Percentiles rank a stretch among this genome's conserved stretches.
Evolutionary conservation across 1,140 invertebrate genomes (phyloP).

Genomic region (Ceratosolen solmsi): DNA sequence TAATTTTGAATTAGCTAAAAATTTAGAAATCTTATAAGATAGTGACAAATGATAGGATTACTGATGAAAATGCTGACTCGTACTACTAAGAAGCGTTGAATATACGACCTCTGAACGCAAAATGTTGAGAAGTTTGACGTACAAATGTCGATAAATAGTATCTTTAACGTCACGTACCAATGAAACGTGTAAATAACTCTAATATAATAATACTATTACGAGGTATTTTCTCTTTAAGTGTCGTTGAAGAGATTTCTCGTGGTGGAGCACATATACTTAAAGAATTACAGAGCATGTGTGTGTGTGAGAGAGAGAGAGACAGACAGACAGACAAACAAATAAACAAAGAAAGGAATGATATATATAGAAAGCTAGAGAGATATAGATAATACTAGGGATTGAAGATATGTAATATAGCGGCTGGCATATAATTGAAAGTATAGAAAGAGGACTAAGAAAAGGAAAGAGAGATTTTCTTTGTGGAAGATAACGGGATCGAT

Average conservation of each 20-base stretch:
- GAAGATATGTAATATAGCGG: background rate
- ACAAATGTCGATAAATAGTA: constrained; percentile 23
- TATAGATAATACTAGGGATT: background rate
- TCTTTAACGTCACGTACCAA: background rate
- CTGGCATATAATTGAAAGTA: constrained; percentile 34
- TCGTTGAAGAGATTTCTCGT: background rate
- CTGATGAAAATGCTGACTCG: too few relatives aligned
- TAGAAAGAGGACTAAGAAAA: background rate
- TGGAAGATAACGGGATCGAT: constrained; percentile 39
- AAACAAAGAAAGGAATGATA: background rate
- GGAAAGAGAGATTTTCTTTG: constrained; percentile 32
- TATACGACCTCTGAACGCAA: background rate
- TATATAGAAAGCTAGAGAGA: background rate
- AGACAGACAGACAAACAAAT: background rate
- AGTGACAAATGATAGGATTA: too few relatives aligned
- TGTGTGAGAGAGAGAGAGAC: background rate
- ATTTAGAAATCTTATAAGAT: too few relatives aligned
- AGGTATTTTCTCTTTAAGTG: constrained; percentile 22
- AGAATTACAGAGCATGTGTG: background rate
- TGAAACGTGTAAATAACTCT: constrained; percentile 29
- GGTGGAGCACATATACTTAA: background rate
- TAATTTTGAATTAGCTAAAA: too few relatives aligned
- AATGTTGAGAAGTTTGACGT: background rate
- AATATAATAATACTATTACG: background rate
- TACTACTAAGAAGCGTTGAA: background rate